Conservation (phyloP, 1,140 invertebrate species). For the Fopius arisanus region DNA sequence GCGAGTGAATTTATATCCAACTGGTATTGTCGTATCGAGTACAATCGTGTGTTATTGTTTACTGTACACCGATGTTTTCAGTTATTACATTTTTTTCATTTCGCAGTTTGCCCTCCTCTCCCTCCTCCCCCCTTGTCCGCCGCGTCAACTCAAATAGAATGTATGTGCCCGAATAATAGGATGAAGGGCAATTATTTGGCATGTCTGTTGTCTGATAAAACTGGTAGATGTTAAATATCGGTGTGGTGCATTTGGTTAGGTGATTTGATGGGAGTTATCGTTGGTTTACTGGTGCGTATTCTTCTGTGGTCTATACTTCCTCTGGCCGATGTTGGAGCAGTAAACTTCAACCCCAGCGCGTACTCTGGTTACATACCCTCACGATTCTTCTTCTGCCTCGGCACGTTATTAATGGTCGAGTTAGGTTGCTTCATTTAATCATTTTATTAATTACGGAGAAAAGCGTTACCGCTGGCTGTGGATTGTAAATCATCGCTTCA, state of each 20-base stretch:
- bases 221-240: too few relatives aligned
- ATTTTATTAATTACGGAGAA: conserved; percentile 45
- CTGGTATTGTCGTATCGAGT: conserved; percentile 5
- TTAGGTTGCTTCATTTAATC: conserved; percentile 42
- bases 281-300: background rate
- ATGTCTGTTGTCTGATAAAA: too few relatives aligned
- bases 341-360: background rate
- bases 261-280: too few relatives aligned
- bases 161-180: background rate
- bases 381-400: conserved; percentile 8
- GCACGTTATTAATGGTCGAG: conserved; percentile 39
- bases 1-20: background rate
- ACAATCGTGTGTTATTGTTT: conserved; percentile 7
- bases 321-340: background rate
- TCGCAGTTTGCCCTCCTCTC: background rate
- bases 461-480: conserved; percentile 20
- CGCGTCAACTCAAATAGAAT: background rate
- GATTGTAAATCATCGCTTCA: conserved; percentile 39
- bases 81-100: conserved; percentile 5
- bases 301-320: background rate
- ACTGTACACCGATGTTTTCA: background rate
- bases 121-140: too few relatives aligned
- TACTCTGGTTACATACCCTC: background rate
- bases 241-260: too few relatives aligned
- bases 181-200: background rate